A percentile compares a stretch with the other conserved stretches of the same genome.
Evolutionary conservation across 2,797 vertebrate species (phyloP).

Genomic region (Pogoniulus pusillus): DNA sequence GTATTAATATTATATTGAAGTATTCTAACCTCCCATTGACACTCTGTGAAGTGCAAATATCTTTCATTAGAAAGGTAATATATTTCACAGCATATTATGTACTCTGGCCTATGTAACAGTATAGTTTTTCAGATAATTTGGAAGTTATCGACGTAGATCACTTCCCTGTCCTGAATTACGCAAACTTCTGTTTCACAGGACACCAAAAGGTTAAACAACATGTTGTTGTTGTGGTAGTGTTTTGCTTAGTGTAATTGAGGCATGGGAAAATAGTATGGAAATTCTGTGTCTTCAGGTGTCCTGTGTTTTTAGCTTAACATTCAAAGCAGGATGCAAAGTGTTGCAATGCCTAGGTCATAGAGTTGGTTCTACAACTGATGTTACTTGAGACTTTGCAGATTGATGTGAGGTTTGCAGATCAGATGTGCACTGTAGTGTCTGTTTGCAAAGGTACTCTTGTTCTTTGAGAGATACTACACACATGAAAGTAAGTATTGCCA

Average conservation of each 20-base stretch:
- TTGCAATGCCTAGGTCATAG: neutral
- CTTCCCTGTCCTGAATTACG: neutral
- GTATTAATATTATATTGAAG: neutral
- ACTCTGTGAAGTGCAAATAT: conserved; percentile 4
- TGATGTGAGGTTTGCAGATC: neutral
- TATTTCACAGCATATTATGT: neutral
- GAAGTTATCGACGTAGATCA: neutral
- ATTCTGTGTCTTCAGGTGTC: neutral
- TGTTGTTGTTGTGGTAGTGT: neutral
- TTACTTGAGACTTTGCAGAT: neutral
- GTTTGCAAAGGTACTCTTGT: neutral
- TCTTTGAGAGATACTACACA: neutral
- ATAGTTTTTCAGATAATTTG: neutral
- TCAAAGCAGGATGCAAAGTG: neutral
- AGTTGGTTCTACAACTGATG: neutral
- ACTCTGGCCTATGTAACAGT: neutral
- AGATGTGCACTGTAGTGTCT: neutral
- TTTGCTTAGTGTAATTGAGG: neutral
- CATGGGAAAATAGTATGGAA: neutral
- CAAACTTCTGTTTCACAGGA: neutral
- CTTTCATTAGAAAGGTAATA: neutral
- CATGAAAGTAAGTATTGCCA: neutral
- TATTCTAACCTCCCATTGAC: neutral
- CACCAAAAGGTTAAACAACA: neutral
- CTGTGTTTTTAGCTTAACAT: neutral